Percentiles rank a stretch among this genome's conserved stretches.
Evolutionary conservation across 1,140 invertebrate genomes (phyloP).

Genomic region (Phymorhynchus buccinoides): DNA sequence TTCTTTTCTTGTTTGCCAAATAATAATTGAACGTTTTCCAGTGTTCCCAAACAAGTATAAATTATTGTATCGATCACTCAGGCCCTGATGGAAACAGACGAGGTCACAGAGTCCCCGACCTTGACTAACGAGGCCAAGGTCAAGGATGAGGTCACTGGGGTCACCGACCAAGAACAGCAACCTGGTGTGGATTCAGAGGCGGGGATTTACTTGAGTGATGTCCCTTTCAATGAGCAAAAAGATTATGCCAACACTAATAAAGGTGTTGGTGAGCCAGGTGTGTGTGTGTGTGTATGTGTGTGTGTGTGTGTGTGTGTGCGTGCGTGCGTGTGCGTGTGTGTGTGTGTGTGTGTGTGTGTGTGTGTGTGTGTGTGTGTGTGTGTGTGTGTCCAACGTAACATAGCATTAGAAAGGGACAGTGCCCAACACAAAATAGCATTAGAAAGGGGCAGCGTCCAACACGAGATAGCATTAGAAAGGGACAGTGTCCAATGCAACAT

Average conservation of each 20-base stretch:
- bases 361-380: neutral
- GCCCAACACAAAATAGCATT: too few relatives aligned
- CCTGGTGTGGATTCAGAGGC: neutral
- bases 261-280: neutral
- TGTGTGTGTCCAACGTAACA: neutral
- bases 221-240: neutral
- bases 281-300: slow-evolving; percentile 3
- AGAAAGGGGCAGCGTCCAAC: too few relatives aligned
- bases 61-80: neutral
- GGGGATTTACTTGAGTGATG: neutral
- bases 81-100: neutral
- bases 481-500: too few relatives aligned
- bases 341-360: neutral
- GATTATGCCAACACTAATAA: neutral
- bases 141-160: neutral
- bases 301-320: slow-evolving; percentile 2
- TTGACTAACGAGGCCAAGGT: neutral
- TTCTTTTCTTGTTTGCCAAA: too few relatives aligned
- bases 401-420: too few relatives aligned
- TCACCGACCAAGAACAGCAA: neutral
- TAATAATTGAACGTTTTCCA: too few relatives aligned
- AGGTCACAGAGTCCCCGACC: neutral
- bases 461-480: too few relatives aligned
- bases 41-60: too few relatives aligned
- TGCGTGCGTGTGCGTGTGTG: neutral